These are phyloP conservation scores for Micromys minutus DNA, from an alignment of 2,113 vertebrate genomes.

Conservation along the genomic window DNA sequence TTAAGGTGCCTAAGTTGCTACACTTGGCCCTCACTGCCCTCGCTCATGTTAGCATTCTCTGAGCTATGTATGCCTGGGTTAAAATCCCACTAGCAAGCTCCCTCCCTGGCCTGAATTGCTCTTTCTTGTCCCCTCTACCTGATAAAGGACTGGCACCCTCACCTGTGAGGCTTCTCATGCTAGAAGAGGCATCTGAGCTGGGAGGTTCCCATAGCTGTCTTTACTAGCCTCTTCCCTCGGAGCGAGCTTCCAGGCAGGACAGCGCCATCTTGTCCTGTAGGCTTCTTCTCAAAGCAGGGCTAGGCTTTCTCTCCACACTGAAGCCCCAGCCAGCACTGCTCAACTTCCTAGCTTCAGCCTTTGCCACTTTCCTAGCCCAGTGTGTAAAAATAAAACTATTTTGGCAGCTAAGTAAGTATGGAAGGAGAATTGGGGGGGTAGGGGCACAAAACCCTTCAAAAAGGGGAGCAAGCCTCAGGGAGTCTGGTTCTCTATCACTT, in stretches of 20 bases:
- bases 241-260: neutral
- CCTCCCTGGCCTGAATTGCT: neutral
- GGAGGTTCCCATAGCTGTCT: constrained; percentile 44
- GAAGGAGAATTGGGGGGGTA: neutral
- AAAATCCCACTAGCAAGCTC: neutral
- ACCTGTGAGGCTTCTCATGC: neutral
- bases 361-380: constrained; percentile 46
- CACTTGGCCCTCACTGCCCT: neutral
- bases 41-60: neutral
- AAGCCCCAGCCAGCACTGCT: constrained; percentile 55
- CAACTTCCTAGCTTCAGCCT: constrained; percentile 25
- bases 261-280: constrained; percentile 16
- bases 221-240: neutral
- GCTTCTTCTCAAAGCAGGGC: neutral
- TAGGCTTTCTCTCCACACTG: constrained; percentile 30
- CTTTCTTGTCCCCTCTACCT: neutral
- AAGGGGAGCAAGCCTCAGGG: neutral
- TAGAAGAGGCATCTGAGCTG: constrained; percentile 53
- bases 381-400: constrained; percentile 58
- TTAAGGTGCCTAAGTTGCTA: neutral
- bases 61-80: neutral
- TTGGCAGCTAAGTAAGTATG: neutral
- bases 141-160: neutral
- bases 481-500: neutral
- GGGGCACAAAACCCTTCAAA: neutral